These are phyloP conservation scores for Tautogolabrus adspersus DNA, from an alignment of 2,113 vertebrate species.

Conservation along the genomic window DNA sequence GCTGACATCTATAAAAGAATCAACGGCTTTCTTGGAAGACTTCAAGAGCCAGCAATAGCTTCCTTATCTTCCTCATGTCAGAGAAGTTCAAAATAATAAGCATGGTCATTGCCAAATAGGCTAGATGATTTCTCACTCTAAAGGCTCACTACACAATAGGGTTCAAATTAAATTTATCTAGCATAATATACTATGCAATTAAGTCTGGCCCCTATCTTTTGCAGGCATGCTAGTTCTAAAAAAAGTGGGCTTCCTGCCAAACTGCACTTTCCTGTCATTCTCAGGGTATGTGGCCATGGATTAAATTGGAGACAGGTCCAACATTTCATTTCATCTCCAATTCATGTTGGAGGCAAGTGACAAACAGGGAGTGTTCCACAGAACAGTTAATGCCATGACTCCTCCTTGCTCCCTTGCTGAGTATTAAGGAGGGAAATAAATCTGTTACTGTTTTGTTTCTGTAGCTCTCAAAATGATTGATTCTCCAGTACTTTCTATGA, in stretches of 20 bases:
- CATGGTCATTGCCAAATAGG: not conserved
- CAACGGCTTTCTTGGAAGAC: too few relatives aligned
- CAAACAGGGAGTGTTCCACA: not conserved
- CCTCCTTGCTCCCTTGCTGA: not conserved
- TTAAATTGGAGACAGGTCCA: not conserved
- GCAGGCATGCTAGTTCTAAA: constrained; percentile 1
- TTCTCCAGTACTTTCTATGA: constrained; percentile 10
- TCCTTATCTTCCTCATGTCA: too few relatives aligned
- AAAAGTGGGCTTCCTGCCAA: not conserved
- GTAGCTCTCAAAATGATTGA: not conserved
- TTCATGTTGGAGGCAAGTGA: constrained; percentile 7
- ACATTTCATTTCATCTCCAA: constrained; percentile 18
- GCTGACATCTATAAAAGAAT: not conserved
- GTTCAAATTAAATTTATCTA: not conserved
- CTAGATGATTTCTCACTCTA: not conserved
- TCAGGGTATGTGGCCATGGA: constrained; percentile 5
- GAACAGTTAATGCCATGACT: too few relatives aligned
- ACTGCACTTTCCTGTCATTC: constrained; percentile 3
- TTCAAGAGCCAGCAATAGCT: too few relatives aligned
- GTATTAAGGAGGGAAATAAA: not conserved
- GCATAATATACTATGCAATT: too few relatives aligned
- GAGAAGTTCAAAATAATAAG: not conserved
- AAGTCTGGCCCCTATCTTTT: too few relatives aligned
- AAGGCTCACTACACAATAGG: not conserved
- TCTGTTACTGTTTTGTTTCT: not conserved